Evolutionary conservation across 2,113 vertebrate species (phyloP).

Genomic region (Peucedramus taeniatus): DNA sequence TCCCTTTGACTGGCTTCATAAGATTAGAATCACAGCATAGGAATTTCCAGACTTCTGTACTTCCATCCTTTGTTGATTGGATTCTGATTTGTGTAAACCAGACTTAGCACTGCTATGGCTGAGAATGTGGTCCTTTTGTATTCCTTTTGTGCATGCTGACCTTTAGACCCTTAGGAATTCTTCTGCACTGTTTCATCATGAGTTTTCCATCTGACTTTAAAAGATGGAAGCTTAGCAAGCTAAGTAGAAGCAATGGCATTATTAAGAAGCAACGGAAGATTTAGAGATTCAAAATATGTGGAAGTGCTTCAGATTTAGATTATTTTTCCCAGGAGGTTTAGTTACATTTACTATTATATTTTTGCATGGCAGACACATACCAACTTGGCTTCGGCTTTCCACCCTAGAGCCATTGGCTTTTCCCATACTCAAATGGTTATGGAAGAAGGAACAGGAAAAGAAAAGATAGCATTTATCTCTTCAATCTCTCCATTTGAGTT

Average conservation of each 20-base stretch:
- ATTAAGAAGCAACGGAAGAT: background rate
- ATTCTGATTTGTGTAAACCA: background rate
- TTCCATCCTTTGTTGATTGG: background rate
- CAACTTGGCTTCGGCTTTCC: background rate
- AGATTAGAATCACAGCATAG: background rate
- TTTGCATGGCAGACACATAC: background rate
- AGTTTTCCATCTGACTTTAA: background rate
- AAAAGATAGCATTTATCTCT: background rate
- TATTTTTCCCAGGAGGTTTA: background rate
- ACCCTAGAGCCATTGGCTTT: background rate
- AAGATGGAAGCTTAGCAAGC: too few relatives aligned
- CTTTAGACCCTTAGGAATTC: background rate
- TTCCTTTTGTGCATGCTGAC: background rate
- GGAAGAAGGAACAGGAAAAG: background rate
- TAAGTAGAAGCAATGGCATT: background rate
- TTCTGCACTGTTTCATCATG: background rate
- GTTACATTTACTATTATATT: constrained; percentile 3
- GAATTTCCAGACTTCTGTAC: background rate
- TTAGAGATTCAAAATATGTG: background rate
- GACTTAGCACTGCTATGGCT: background rate
- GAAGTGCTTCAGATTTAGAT: constrained; percentile 3
- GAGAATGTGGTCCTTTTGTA: background rate
- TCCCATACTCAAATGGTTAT: background rate
- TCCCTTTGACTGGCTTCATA: background rate
- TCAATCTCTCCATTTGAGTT: background rate